Percentiles rank a stretch among this genome's conserved stretches.
phyloP scores from a whole-genome alignment of 2,797 vertebrate genomes.

The Spinibarbus caldwelli region DNA sequence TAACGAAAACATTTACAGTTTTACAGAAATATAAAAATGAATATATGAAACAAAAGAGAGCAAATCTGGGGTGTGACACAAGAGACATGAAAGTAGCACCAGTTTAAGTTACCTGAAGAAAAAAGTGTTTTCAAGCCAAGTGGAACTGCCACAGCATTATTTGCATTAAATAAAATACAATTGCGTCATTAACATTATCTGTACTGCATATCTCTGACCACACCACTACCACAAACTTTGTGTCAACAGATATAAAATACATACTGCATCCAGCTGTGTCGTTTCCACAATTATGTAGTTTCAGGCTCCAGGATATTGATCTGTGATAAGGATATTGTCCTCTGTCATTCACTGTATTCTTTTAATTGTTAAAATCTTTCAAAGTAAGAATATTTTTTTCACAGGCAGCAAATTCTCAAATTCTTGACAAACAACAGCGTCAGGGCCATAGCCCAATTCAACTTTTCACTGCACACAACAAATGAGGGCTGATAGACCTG shows the following conservation, averaged over 20 bases:
- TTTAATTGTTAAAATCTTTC: background rate
- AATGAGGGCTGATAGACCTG: too few species aligned
- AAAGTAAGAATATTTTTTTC: background rate
- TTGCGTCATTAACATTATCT: background rate
- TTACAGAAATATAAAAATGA: background rate
- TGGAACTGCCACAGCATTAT: background rate
- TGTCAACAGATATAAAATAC: conserved; percentile 10
- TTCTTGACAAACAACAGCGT: background rate
- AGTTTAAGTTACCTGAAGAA: background rate
- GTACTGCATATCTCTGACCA: background rate
- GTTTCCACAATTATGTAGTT: background rate
- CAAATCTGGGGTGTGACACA: background rate
- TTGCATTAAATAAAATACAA: background rate
- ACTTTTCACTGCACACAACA: too few species aligned
- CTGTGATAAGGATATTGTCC: background rate
- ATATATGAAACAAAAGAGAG: background rate
- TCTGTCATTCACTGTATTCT: background rate
- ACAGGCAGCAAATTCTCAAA: background rate
- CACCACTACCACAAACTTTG: background rate
- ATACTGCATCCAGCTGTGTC: background rate
- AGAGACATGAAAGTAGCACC: background rate
- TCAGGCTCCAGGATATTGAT: background rate
- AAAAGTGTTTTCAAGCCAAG: background rate
- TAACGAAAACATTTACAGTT: background rate
- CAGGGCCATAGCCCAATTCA: too few species aligned